Evolutionary conservation across 92 coral and sea anemone species (phyloP), one percentile per base, ranked within the genome.

Genomic region (Pocillopora grandis): DNA sequence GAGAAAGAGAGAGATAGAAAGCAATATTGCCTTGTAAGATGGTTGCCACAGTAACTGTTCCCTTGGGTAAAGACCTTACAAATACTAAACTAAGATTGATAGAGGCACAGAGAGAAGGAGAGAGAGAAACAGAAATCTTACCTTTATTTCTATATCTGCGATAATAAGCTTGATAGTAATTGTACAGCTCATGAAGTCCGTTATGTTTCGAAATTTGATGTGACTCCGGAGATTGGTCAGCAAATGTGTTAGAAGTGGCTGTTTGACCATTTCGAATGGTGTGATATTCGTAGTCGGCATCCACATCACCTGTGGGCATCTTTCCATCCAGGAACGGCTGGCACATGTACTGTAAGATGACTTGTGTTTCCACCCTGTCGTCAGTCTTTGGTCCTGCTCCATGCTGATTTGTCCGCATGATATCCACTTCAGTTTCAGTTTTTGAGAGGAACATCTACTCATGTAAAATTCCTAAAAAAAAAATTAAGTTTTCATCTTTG

Each of bases 401-500:
- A 74, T 87, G 90, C 60, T 87, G 90, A 64, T 87, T 87, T 19
- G 90, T 88, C 90, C 90, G 83, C 73, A 80, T 85, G 74, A 88
- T 76, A 20, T 85, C 84, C 87, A 27, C 31, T 27, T 27, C 31
- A 27, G 31, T 27, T 27, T 27, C n/a, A n/a, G n/a, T n/a, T n/a
- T n/a, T n/a, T 27, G 66, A 71, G 77, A 62, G 59, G 83, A 75
- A 66, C 36, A 75, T 16, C 79, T 65, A 21, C 79, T 57, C 79
- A 57, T 75, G 79, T 75, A 76, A 76, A 76, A 76, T 33, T 76
- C 79, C 66, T 59, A 48, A 49, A 23, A 57, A 23, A 57, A 76
- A 64, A 60, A 3, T 60, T 12, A 60, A 5, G 0, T 4, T 12
- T 60, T 60, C 64, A 60, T 13, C 64, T 60, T 60, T 13, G 15